phyloP scores from a whole-genome alignment of 37 sponge, comb jelly and placozoan genomes.

The Geodia barretti region DNA sequence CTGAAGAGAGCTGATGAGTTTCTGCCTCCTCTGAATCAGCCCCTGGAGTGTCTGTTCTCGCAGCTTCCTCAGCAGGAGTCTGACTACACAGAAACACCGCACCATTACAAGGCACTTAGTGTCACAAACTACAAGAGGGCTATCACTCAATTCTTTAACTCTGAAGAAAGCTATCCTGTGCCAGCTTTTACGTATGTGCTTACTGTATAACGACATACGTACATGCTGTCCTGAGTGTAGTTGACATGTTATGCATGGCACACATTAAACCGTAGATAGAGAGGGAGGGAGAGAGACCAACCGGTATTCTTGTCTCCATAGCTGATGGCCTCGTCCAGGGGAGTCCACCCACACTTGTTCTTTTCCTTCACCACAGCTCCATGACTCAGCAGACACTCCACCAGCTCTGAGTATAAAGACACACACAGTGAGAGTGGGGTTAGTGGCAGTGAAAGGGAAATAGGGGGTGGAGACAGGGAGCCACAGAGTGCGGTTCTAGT shows the following conservation, averaged over 20 bases:
- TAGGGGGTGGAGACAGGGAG: neutral
- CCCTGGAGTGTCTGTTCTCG: slow-evolving; percentile 52
- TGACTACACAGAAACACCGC: too few species aligned
- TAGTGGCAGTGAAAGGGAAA: neutral
- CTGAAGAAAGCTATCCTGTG: too few species aligned
- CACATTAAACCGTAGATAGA: neutral
- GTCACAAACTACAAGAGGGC: too few species aligned
- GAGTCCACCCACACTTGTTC: slow-evolving; percentile 87
- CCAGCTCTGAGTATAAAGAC: slow-evolving; percentile 47
- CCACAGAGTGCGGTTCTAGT: too few species aligned
- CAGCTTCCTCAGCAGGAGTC: slow-evolving; percentile 50
- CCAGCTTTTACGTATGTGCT: too few species aligned
- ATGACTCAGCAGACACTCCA: slow-evolving; percentile 55
- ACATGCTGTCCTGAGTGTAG: too few species aligned
- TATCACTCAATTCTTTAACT: too few species aligned
- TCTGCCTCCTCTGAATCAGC: slow-evolving; percentile 51
- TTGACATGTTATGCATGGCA: too few species aligned
- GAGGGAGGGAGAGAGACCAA: too few species aligned
- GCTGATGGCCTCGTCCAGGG: slow-evolving; percentile 90
- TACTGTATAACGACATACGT: neutral
- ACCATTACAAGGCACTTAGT: too few species aligned
- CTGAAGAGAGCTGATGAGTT: slow-evolving; percentile 50
- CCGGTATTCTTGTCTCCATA: slow-evolving; percentile 83
- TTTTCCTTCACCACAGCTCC: slow-evolving; percentile 80
- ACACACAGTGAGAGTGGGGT: neutral